These are phyloP conservation scores for Geranospiza caerulescens DNA, from an alignment of 2,797 vertebrate genomes.

Conservation along the genomic window DNA sequence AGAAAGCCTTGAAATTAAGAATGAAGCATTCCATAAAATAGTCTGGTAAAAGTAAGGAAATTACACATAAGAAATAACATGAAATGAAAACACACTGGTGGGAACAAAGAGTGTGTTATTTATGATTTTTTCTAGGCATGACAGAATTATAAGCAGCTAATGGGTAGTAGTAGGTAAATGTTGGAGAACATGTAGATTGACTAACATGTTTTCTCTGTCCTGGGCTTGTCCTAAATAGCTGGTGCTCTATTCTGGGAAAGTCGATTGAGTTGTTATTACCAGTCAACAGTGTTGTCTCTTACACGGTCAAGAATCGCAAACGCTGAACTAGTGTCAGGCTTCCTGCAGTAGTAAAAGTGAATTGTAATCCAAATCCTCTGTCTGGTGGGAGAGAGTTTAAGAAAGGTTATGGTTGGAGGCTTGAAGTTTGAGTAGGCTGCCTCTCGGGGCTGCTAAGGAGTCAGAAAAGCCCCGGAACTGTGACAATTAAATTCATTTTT, in stretches of 20 bases:
- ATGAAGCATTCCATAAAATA: neutral
- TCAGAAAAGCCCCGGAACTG: neutral
- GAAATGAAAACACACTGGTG: neutral
- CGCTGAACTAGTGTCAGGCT: neutral
- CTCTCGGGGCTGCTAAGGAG: neutral
- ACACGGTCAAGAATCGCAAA: neutral
- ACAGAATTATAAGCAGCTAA: neutral
- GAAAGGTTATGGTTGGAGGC: neutral
- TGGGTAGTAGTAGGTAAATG: neutral
- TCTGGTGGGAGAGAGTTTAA: neutral
- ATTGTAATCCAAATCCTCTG: neutral
- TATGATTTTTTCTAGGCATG: neutral
- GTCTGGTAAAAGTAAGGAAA: neutral
- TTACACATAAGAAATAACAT: neutral
- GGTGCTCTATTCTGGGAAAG: neutral
- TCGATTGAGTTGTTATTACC: neutral
- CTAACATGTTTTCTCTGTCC: neutral
- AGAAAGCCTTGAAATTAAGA: neutral
- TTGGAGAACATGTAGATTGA: neutral
- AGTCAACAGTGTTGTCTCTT: neutral
- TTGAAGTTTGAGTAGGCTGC: neutral
- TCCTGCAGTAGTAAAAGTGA: neutral
- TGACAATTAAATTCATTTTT: neutral
- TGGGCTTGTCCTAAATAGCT: neutral
- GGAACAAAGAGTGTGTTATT: neutral